phyloP scores from a whole-genome alignment of 2,888 invertebrate species.

The Panopea generosa region DNA sequence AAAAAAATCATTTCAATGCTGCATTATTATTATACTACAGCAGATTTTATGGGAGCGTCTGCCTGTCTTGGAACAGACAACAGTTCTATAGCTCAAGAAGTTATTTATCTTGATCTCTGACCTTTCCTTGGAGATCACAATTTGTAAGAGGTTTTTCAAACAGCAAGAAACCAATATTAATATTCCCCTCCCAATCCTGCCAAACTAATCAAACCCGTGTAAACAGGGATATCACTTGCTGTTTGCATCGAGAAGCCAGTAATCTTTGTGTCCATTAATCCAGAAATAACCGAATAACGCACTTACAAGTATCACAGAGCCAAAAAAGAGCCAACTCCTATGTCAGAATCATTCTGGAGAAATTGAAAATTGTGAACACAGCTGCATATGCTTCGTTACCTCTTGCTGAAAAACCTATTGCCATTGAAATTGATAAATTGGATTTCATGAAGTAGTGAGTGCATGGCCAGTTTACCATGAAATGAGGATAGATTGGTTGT shows the following conservation, averaged over 20 bases:
- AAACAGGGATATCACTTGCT: background rate
- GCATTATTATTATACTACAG: too few species aligned
- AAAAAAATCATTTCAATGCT: too few species aligned
- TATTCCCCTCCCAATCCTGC: slow-evolving; percentile 16
- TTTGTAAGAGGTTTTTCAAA: too few species aligned
- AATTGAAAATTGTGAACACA: slow-evolving; percentile 44
- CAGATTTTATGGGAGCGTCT: too few species aligned
- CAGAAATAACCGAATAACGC: background rate
- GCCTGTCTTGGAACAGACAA: too few species aligned
- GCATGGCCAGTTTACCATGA: slow-evolving; percentile 18
- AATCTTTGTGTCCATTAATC: background rate
- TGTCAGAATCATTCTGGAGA: background rate
- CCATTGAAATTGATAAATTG: slow-evolving; percentile 24
- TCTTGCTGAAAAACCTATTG: slow-evolving; percentile 21
- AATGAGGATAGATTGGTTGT: slow-evolving; percentile 33
- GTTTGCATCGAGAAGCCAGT: slow-evolving; percentile 1
- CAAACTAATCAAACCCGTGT: slow-evolving; percentile 26
- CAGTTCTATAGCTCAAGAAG: background rate
- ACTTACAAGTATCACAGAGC: too few species aligned
- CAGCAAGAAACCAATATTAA: slow-evolving; percentile 30
- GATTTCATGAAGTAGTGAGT: slow-evolving; percentile 13
- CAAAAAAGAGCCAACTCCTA: background rate
- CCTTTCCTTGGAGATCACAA: slow-evolving; percentile 8
- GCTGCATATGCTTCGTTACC: slow-evolving; percentile 34
- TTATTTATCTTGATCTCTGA: slow-evolving; percentile 27